Evolutionary conservation across 37 sponge, comb jelly and placozoan genomes (phyloP), one percentile per base, ranked within the genome.

Genomic region (Spongilla lacustris): DNA sequence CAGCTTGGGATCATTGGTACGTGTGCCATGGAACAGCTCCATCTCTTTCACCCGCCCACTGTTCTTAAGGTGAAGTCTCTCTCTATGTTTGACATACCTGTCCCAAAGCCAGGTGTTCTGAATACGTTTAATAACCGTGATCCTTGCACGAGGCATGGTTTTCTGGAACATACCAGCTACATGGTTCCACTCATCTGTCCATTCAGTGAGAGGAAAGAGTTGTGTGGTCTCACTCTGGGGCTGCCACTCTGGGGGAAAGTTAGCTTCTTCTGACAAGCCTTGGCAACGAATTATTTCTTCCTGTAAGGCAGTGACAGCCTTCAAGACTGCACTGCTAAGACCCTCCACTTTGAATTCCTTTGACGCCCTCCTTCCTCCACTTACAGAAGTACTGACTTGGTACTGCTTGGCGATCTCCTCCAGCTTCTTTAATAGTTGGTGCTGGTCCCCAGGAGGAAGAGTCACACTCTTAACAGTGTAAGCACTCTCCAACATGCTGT

Each of bases 41-140:
- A 69, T 81, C 72, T 95, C 95, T 74, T 95, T 91, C 32, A 84
- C 78, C 23, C 2, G 34, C 36, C 87, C 87, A 38, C 75, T 41
- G 69, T 92, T 95, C 90, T 95, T 95, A 25, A 69, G 29, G 14
- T 85, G 29, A 28, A 95, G n/a, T 14, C 83, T 36, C 24, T 82
- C 77, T 76, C 68, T 86, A 41, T 95, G 93, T 31, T 73, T 72
- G n/a, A 33, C 75, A 79, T 89, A 95, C 24, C 76, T 87, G 27
- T 88, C 81, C 95, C 95, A 95, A 4, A 92, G 81, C 92, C 92
- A 95, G 22, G 75, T 80, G 81, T 95, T 95, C 85, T 95, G 95
- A n/a, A 95, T 89, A 3, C 95, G 89, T 29, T 75, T 41, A 14
- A 94, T 84, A 24, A 38, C 4, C 21, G 25, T 29, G 11, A 94